phyloP scores from a whole-genome alignment of 2,888 invertebrate species.

The Pristionchus japonicus region DNA sequence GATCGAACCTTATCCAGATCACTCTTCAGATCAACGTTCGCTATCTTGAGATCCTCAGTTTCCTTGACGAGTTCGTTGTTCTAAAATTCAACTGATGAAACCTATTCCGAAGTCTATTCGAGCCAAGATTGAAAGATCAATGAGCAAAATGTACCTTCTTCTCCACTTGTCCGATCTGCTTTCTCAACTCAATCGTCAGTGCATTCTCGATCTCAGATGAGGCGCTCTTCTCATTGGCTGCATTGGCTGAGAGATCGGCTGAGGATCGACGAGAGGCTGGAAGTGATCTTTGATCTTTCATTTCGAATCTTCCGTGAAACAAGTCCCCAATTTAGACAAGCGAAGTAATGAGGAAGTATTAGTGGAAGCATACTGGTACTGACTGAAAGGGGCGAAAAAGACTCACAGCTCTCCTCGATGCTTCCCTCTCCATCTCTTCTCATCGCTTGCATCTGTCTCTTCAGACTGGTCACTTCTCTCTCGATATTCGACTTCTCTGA shows the following conservation, averaged over 20 bases:
- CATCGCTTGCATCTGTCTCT: slow-evolving; percentile 57
- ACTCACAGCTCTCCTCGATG: slow-evolving; percentile 48
- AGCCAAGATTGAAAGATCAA: no score
- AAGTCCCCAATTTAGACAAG: no score
- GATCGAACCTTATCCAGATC: slow-evolving; percentile 60
- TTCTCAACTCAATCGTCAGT: slow-evolving; percentile 60
- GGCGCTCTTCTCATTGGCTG: slow-evolving; percentile 21
- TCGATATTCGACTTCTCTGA: slow-evolving; percentile 57
- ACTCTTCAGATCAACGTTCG: slow-evolving; percentile 69
- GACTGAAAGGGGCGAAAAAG: no score
- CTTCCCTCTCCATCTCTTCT: slow-evolving; percentile 51
- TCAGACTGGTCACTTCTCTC: slow-evolving; percentile 57
- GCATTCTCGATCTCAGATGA: slow-evolving; percentile 37
- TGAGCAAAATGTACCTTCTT: slow-evolving; percentile 57
- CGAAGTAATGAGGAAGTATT: no score
- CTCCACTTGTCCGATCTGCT: slow-evolving; percentile 63
- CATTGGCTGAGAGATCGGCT: slow-evolving; percentile 49
- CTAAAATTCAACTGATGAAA: slow-evolving; percentile 47
- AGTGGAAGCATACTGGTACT: no score
- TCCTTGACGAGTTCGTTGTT: slow-evolving; percentile 58
- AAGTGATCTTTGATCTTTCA: slow-evolving; percentile 32
- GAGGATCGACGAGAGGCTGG: slow-evolving; percentile 53
- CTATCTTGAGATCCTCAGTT: slow-evolving; percentile 62
- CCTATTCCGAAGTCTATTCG: no score
- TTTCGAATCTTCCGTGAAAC: background rate